Percentiles rank a stretch among this genome's conserved stretches.
Evolutionary conservation across 2,797 vertebrate species (phyloP).

Genomic region (Sebastes nivosus): DNA sequence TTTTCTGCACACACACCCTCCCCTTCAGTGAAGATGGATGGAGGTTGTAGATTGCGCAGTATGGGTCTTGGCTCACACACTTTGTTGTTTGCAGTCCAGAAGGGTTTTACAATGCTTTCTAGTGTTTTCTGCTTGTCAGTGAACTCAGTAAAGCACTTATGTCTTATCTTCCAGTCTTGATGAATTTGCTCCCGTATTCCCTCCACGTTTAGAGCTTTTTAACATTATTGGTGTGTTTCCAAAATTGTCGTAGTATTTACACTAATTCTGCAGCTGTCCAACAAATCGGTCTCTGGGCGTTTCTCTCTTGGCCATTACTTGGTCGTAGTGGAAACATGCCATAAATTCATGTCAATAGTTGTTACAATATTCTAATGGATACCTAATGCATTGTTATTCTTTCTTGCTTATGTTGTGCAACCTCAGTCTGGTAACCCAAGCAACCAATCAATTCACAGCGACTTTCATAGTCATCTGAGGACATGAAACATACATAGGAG

Average conservation of each 20-base stretch:
- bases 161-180: neutral
- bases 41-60: conserved; percentile 27
- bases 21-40: conserved; percentile 33
- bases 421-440: conserved; percentile 3
- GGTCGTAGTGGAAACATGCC: conserved; percentile 25
- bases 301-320: conserved; percentile 38
- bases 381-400: conserved; percentile 20
- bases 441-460: conserved; percentile 6
- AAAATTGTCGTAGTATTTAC: conserved; percentile 24
- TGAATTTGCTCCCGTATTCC: neutral
- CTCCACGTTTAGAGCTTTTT: neutral
- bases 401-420: conserved; percentile 27
- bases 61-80: conserved; percentile 32
- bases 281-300: conserved; percentile 43
- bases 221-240: conserved; percentile 19
- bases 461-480: neutral
- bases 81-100: conserved; percentile 23
- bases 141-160: neutral
- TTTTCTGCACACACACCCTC: neutral
- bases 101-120: conserved; percentile 32
- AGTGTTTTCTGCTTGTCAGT: conserved; percentile 38
- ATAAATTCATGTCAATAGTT: conserved; percentile 10
- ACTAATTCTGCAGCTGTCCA: conserved; percentile 22
- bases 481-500: neutral
- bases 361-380: conserved; percentile 32